phyloP scores from a whole-genome alignment of 2,888 invertebrate species.

The Podotricha telesiphe region DNA sequence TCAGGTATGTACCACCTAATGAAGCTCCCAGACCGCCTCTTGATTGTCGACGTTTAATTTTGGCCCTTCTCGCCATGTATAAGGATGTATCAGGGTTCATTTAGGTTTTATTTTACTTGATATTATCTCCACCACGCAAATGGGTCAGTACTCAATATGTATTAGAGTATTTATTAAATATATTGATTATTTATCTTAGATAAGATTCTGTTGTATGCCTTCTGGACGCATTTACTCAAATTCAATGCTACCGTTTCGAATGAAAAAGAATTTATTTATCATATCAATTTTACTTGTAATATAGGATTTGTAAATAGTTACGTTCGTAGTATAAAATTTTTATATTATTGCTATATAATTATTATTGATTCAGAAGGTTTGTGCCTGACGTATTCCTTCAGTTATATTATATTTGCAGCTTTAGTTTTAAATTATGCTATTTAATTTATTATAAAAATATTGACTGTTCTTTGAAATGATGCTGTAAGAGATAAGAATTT shows the following conservation, averaged over 20 bases:
- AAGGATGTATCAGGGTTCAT: slow-evolving; percentile 70
- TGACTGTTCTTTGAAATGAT: slow-evolving; percentile 23
- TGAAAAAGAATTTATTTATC: slow-evolving; percentile 77
- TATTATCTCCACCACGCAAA: slow-evolving; percentile 45
- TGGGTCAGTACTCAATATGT: slow-evolving; percentile 45
- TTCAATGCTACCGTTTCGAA: slow-evolving; percentile 65
- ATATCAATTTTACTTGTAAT: slow-evolving; percentile 72
- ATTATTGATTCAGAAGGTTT: too few relatives aligned
- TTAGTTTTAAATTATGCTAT: slow-evolving; percentile 42
- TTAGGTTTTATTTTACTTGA: slow-evolving; percentile 54
- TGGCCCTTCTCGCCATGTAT: slow-evolving; percentile 7
- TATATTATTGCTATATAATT: slow-evolving; percentile 53
- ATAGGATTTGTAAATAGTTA: slow-evolving; percentile 65
- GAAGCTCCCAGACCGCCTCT: slow-evolving; percentile 37
- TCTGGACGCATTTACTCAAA: slow-evolving; percentile 67
- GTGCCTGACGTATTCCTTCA: slow-evolving; percentile 60
- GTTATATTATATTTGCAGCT: slow-evolving; percentile 41
- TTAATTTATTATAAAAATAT: slow-evolving; percentile 46
- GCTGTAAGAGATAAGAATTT: slow-evolving; percentile 38
- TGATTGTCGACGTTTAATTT: slow-evolving; percentile 17
- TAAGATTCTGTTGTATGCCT: slow-evolving; percentile 51
- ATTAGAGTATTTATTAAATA: slow-evolving; percentile 53
- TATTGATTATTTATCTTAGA: slow-evolving; percentile 51
- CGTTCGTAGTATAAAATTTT: slow-evolving; percentile 53
- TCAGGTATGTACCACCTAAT: slow-evolving; percentile 73